Base-by-base conservation (phyloP, 2,113 vertebrate species). In the Trogon surrucura region DNA sequence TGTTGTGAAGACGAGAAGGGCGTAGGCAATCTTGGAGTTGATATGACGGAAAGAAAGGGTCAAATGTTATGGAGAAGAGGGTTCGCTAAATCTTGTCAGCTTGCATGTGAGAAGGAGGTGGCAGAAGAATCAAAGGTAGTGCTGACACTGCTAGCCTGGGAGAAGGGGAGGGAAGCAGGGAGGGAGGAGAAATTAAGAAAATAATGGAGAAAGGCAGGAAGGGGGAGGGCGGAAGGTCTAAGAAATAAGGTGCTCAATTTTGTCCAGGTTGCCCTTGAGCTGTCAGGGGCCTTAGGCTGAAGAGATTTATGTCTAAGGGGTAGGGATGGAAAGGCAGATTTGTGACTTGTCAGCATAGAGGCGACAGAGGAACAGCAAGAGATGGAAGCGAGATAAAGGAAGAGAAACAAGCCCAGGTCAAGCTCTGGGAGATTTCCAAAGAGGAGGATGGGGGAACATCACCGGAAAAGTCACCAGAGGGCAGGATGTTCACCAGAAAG, bases 181-280 rank as follows among this genome's bases (percentile, higher is more conserved):
- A 73, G 29, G 73, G 71, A 82, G 91, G 51, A 66, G 79, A 80
- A 96, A 93, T 96, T 88, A 90, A 91, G 89, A 93, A 93, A 95
- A 91, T 95, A 95, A 87, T 94, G 66, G 65, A 88, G 80, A 93
- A 67, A 90, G 61, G 74, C 29, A 93, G 91, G 50, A 56, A 75
- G 75, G 72, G 75, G 64, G 89, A 95, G 67, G 56, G 27, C 73
- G 44, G 66, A 80, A 25, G 60, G 27, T 89, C 4, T 77, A 45
- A 80, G 81, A 91, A 89, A 93, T 82, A 51, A 95, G 90, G 84
- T 64, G 78, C 74, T 95, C 7, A 2, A 26, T 89, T 97, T 88
- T 91, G 74, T 95, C 82, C 88, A 77, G 15, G 47, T 41, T 92
- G 85, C 91, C 93, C 93, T 96, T 95, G 89, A 93, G 87, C 74